These are phyloP conservation scores for Ametastegia equiseti DNA, from an alignment of 2,888 invertebrate species.

Conservation along the genomic window DNA sequence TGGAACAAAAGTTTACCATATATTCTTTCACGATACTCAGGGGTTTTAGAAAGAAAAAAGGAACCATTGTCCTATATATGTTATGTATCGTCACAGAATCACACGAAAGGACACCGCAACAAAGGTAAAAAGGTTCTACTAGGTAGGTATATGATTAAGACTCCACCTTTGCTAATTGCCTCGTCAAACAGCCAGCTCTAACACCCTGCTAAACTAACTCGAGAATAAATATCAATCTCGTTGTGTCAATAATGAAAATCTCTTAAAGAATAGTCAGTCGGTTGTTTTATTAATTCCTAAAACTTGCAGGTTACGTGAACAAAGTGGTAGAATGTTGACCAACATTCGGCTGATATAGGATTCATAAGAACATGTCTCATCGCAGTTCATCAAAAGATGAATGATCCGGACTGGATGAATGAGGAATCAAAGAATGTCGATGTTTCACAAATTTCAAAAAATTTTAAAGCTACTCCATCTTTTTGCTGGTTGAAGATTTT, in stretches of 20 bases:
- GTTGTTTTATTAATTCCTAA: not conserved
- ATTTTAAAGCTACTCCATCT: too few species aligned
- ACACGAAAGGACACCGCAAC: conserved; percentile 17
- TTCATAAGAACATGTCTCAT: too few species aligned
- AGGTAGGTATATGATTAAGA: not conserved
- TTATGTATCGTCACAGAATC: conserved; percentile 12
- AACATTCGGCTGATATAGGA: too few species aligned
- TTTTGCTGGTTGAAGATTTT: too few species aligned
- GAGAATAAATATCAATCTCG: conserved; percentile 41
- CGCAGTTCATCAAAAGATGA: too few species aligned
- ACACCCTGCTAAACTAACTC: not conserved
- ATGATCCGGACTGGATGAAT: not conserved
- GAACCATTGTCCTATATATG: not conserved
- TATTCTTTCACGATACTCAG: conserved; percentile 4
- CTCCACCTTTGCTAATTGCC: conserved; percentile 32
- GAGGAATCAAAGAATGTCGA: too few species aligned
- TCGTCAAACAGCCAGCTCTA: conserved; percentile 25
- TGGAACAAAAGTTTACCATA: conserved; percentile 28
- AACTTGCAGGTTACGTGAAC: too few species aligned
- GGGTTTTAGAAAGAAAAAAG: not conserved
- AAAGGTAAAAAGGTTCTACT: not conserved
- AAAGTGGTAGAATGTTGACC: too few species aligned
- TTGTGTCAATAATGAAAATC: conserved; percentile 17
- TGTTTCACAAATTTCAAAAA: too few species aligned
- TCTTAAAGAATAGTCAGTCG: not conserved